These are phyloP conservation scores for Sus cebifrons DNA, from an alignment of 2,797 vertebrate genomes.

Conservation along the genomic window DNA sequence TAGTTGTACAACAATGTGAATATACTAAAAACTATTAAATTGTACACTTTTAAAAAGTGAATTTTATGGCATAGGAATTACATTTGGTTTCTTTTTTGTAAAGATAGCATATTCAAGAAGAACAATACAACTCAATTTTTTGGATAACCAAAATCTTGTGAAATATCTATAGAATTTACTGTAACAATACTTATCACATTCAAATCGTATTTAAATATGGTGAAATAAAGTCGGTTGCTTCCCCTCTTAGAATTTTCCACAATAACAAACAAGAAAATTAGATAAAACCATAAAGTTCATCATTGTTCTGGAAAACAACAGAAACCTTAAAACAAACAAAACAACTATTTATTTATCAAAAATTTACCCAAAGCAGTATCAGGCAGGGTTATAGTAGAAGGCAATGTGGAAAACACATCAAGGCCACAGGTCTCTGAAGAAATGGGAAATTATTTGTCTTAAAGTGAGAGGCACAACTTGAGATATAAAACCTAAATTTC, in stretches of 20 bases:
- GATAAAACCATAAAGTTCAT: neutral
- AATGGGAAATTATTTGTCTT: neutral
- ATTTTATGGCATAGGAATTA: neutral
- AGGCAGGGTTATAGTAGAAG: neutral
- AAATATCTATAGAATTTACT: neutral
- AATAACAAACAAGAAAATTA: conserved; percentile 15
- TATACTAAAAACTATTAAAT: neutral
- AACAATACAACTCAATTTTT: neutral
- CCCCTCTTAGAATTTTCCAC: neutral
- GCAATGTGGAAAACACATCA: neutral
- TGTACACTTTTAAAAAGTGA: neutral
- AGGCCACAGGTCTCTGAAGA: neutral
- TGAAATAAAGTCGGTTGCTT: neutral
- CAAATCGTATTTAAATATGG: neutral
- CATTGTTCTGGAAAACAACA: neutral
- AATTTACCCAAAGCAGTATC: neutral
- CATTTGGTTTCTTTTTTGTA: neutral
- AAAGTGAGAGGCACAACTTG: neutral
- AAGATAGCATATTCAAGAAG: neutral
- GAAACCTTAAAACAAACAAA: neutral
- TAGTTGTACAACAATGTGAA: neutral
- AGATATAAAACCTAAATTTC: neutral
- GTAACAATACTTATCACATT: neutral
- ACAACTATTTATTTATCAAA: neutral
- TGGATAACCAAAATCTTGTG: neutral